Percentiles rank a stretch among this genome's conserved stretches.
These are phyloP conservation scores for Ethmia dodecea DNA, from an alignment of 2,888 invertebrate genomes.

Conservation along the genomic window DNA sequence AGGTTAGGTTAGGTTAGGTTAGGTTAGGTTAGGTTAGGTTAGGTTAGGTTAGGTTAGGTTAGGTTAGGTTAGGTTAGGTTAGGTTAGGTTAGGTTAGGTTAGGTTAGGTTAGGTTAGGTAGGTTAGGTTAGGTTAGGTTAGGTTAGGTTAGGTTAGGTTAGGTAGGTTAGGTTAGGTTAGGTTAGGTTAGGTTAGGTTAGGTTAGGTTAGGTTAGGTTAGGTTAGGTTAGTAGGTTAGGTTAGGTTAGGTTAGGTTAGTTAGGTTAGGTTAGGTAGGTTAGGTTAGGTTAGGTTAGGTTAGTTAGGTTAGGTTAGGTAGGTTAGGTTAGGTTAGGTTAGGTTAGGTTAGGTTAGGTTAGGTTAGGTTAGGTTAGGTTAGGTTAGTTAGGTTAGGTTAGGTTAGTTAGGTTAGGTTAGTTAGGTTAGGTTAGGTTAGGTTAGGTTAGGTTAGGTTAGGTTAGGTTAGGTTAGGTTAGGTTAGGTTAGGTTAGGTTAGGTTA, in stretches of 20 bases:
- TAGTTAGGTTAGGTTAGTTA: slow-evolving; percentile 15
- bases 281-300: slow-evolving; percentile 22
- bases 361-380: slow-evolving; percentile 15
- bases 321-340: slow-evolving; percentile 21
- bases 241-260: slow-evolving; percentile 23
- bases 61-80: slow-evolving; percentile 11
- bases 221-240: slow-evolving; percentile 22
- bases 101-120: slow-evolving; percentile 15
- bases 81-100: slow-evolving; percentile 16
- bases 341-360: slow-evolving; percentile 16
- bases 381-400: slow-evolving; percentile 15
- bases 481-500: slow-evolving; percentile 18
- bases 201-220: slow-evolving; percentile 18
- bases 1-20: slow-evolving; percentile 9
- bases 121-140: slow-evolving; percentile 18
- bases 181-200: slow-evolving; percentile 25
- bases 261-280: slow-evolving; percentile 19
- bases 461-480: slow-evolving; percentile 17
- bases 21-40: slow-evolving; percentile 8
- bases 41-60: slow-evolving; percentile 9
- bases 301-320: slow-evolving; percentile 23
- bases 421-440: slow-evolving; percentile 20
- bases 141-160: slow-evolving; percentile 18
- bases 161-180: slow-evolving; percentile 18
- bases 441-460: slow-evolving; percentile 21